These are phyloP conservation scores for Petrocephalus sullivani DNA, from an alignment of 2,797 vertebrate genomes.

Conservation along the genomic window DNA sequence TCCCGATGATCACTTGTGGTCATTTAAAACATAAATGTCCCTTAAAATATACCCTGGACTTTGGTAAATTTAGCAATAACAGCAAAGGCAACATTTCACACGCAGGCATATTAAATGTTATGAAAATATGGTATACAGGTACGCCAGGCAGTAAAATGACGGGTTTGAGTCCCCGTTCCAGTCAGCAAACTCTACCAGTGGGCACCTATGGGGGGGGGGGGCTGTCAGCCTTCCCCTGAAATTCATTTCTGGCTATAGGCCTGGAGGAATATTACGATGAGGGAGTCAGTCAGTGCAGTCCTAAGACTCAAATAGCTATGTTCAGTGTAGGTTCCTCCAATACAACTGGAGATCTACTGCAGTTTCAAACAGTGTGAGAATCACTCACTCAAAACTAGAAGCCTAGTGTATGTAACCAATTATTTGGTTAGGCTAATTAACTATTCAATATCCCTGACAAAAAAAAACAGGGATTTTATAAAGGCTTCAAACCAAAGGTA, in stretches of 20 bases:
- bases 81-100: conserved; percentile 1
- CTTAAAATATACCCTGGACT: not conserved
- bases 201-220: not conserved
- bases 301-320: not conserved
- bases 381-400: not conserved
- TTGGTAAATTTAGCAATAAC: conserved; percentile 4
- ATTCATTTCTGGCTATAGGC: not conserved
- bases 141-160: not conserved
- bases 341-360: conserved; percentile 5
- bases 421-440: not conserved
- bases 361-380: not conserved
- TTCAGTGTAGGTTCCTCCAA: not conserved
- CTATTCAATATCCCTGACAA: not conserved
- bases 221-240: not conserved
- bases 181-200: not conserved
- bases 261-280: not conserved
- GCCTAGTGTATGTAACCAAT: not conserved
- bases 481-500: not conserved
- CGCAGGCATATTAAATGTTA: not conserved
- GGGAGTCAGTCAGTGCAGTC: not conserved
- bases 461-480: not conserved
- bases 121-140: not conserved
- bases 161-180: not conserved
- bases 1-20: not conserved
- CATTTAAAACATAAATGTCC: not conserved